Evolutionary conservation across 2,113 vertebrate genomes (phyloP), one percentile per base, ranked within the genome.

Genomic region (Salminus brasiliensis): DNA sequence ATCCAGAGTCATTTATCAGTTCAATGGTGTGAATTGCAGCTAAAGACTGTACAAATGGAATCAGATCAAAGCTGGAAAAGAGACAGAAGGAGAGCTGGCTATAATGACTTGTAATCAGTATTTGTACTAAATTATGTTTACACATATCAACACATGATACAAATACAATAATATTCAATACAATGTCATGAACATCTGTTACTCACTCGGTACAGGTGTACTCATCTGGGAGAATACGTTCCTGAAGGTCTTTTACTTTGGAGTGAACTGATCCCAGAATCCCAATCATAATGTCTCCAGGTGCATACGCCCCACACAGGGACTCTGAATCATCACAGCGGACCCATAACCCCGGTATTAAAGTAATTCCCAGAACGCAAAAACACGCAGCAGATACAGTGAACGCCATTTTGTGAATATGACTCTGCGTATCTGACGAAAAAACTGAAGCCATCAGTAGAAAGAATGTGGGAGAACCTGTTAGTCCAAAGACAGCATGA

Each of bases 11-110:
- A 52, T 93, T 93, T 62, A 92, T 86, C 16, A 57, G 29, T 53
- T 92, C 89, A 4, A 92, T 91, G 62, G 88, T 84, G 66, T 92
- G 71, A 41, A 93, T 90, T 30, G 62, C 49, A 43, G 86, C 83
- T 75, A 92, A 76, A 2, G 82, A 81, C 12, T 16, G 21, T 67
- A 89, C 6, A 47, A 92, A 89, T 10, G 81, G 6, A 5, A 7
- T 0, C 2, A 84, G 6, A 36, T 87, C 59, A 74, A 93, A 89
- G 72, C 91, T 93, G 82, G 32, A 70, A 71, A 34, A 25, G n/a
- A 71, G 43, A 27, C 3, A 18, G 1, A 47, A 5, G 18, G 5
- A 80, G 23, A 41, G 36, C 4, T 43, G 4, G 43, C 12, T 34
- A 39, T 30, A 39, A n/a, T n/a, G n/a, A n/a, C n/a, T n/a, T n/a